Evolutionary conservation across 2,888 invertebrate species (phyloP).

Genomic region (Synanthedon andrenaeformis): DNA sequence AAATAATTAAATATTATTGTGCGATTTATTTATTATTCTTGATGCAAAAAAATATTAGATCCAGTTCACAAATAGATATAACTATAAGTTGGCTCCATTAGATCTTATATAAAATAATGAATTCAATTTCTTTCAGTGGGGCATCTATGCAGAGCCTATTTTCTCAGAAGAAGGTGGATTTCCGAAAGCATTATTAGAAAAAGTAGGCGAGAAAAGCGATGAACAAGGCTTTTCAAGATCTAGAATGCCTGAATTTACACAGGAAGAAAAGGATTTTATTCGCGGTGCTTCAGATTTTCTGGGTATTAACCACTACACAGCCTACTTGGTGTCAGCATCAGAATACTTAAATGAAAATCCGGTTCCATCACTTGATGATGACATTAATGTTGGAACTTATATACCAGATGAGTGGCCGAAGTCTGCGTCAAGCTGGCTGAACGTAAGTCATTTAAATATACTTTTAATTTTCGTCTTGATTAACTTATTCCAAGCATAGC

Average conservation of each 20-base stretch:
- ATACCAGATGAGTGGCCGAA: slow-evolving; percentile 25
- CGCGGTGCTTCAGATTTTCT: slow-evolving; percentile 18
- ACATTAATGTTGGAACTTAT: slow-evolving; percentile 13
- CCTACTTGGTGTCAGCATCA: not conserved
- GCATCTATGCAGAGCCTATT: slow-evolving; percentile 51
- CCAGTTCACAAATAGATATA: too few species aligned
- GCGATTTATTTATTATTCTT: too few species aligned
- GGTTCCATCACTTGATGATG: slow-evolving; percentile 2
- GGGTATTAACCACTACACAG: not conserved
- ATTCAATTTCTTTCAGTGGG: slow-evolving; percentile 8
- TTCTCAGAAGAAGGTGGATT: slow-evolving; percentile 58
- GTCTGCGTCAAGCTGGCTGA: slow-evolving; percentile 32
- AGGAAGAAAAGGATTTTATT: slow-evolving; percentile 57
- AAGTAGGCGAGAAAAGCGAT: slow-evolving; percentile 39
- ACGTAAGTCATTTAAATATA: slow-evolving; percentile 17
- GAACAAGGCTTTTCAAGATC: slow-evolving; percentile 44
- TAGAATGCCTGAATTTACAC: slow-evolving; percentile 50
- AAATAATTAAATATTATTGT: too few species aligned
- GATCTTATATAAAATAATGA: too few species aligned
- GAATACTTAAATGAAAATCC: not conserved
- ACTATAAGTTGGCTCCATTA: too few species aligned
- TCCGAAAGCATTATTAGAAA: slow-evolving; percentile 45
- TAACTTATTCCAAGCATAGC: too few species aligned
- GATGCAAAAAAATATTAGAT: too few species aligned
- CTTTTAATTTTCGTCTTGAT: too few species aligned